Conservation (phyloP, 92 coral and sea anemone species). For the Muricea muricata region DNA sequence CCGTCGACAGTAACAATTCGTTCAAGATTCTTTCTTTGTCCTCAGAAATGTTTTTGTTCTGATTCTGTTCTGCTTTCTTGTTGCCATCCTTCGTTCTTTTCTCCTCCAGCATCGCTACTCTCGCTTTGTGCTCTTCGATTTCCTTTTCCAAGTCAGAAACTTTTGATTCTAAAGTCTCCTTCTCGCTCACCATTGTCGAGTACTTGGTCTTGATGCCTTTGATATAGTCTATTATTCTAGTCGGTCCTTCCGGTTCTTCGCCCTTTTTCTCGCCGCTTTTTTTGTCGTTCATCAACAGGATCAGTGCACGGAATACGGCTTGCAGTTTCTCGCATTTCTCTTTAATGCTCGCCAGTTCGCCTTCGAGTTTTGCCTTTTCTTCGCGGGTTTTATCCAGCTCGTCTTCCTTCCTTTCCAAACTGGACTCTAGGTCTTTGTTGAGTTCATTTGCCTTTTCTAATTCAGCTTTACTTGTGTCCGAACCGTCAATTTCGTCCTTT, state of each 20-base stretch:
- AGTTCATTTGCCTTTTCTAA: conserved; percentile 7
- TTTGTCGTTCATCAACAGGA: conserved; percentile 36
- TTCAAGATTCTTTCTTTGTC: conserved; percentile 35
- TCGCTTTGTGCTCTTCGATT: conserved; percentile 75
- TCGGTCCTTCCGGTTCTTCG: conserved; percentile 32
- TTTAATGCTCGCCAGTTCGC: conserved; percentile 65
- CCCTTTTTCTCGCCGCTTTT: conserved; percentile 20
- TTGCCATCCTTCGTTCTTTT: conserved; percentile 21
- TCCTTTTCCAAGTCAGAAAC: conserved; percentile 78
- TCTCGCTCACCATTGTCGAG: conserved; percentile 64
- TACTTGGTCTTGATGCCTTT: conserved; percentile 25
- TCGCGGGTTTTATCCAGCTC: conserved; percentile 68
- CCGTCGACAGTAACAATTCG: conserved; percentile 24
- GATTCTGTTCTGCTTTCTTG: not conserved
- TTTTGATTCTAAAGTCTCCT: conserved; percentile 69
- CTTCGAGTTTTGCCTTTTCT: conserved; percentile 81
- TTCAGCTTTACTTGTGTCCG: not conserved
- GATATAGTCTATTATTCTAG: conserved; percentile 26
- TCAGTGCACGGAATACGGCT: conserved; percentile 29
- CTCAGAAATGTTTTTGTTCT: not conserved
- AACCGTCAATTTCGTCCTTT: not conserved
- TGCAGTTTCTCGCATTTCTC: conserved; percentile 54
- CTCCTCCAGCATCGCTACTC: conserved; percentile 67
- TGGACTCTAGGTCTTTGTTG: not conserved
- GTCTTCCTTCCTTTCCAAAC: conserved; percentile 49